Evolutionary conservation across 1,140 invertebrate genomes (phyloP).

Genomic region (Oryzaephilus surinamensis): DNA sequence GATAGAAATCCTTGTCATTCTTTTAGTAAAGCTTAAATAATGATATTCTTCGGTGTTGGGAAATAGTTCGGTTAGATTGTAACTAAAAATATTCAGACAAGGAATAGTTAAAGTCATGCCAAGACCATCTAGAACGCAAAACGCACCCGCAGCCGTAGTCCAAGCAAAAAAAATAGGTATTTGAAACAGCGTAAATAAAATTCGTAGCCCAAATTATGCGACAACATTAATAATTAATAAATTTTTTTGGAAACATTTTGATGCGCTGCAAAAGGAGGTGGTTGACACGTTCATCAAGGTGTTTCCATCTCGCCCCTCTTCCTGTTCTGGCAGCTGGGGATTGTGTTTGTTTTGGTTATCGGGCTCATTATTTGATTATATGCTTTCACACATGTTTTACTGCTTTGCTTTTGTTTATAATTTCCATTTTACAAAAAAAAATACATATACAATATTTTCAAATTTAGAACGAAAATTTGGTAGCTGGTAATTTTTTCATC

Average conservation of each 20-base stretch:
- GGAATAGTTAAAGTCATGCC: too few relatives aligned
- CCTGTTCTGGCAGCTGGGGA: slow-evolving; percentile 28
- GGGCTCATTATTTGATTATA: slow-evolving; percentile 23
- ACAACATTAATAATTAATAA: slow-evolving; percentile 1
- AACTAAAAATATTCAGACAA: background rate
- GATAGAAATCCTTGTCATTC: too few relatives aligned
- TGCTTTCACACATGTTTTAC: background rate
- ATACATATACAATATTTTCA: too few relatives aligned
- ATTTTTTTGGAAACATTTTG: slow-evolving; percentile 40
- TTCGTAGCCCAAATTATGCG: background rate
- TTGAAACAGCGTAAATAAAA: slow-evolving; percentile 1
- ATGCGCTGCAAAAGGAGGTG: slow-evolving; percentile 24
- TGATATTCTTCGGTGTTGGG: background rate
- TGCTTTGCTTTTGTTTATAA: slow-evolving; percentile 7
- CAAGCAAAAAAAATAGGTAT: slow-evolving; percentile 9
- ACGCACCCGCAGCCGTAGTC: slow-evolving; percentile 13
- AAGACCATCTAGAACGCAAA: slow-evolving; percentile 4
- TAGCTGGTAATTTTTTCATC: too few relatives aligned
- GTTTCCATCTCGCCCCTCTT: slow-evolving; percentile 35
- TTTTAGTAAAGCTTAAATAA: background rate
- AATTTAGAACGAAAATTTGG: too few relatives aligned
- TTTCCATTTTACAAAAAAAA: too few relatives aligned
- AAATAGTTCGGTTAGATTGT: background rate
- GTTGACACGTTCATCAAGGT: slow-evolving; percentile 40
- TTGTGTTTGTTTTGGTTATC: slow-evolving; percentile 31